Evolutionary conservation across 2,113 vertebrate species (phyloP).

Genomic region (Nyctereutes procyonoides): DNA sequence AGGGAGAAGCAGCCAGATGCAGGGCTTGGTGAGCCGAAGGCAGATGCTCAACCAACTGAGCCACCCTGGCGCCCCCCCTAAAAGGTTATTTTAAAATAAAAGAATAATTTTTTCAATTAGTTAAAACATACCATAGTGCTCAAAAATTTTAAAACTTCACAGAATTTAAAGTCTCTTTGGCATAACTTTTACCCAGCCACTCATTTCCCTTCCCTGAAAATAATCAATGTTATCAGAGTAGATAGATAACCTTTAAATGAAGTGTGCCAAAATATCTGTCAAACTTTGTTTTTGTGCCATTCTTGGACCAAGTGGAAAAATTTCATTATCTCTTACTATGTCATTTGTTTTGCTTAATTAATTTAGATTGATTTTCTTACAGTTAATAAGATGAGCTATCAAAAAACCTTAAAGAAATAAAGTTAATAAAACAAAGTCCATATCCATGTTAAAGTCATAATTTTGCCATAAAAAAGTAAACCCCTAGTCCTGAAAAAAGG

Average conservation of each 20-base stretch:
- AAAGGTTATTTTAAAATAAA: constrained; percentile 9
- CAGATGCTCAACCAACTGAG: too few relatives aligned
- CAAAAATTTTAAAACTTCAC: constrained; percentile 4
- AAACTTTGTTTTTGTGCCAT: neutral
- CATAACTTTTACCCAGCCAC: neutral
- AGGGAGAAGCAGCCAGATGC: too few relatives aligned
- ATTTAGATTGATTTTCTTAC: constrained; percentile 45
- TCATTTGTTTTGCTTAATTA: constrained; percentile 43
- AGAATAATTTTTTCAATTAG: neutral
- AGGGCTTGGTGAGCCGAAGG: too few relatives aligned
- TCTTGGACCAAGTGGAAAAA: neutral
- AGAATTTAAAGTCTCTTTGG: neutral
- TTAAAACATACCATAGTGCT: constrained; percentile 15
- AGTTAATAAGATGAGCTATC: neutral
- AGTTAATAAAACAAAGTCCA: neutral
- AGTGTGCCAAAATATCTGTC: neutral
- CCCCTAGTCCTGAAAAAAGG: neutral
- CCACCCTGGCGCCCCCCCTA: neutral
- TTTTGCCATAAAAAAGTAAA: constrained; percentile 6
- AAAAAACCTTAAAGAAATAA: neutral
- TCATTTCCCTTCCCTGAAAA: neutral
- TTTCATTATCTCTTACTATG: neutral
- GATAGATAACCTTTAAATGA: constrained; percentile 5
- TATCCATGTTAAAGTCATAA: neutral
- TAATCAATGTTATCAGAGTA: neutral